A percentile compares a stretch with the other conserved stretches of the same genome.
phyloP scores from a whole-genome alignment of 2,113 vertebrate species.

The Coracopsis vasa region DNA sequence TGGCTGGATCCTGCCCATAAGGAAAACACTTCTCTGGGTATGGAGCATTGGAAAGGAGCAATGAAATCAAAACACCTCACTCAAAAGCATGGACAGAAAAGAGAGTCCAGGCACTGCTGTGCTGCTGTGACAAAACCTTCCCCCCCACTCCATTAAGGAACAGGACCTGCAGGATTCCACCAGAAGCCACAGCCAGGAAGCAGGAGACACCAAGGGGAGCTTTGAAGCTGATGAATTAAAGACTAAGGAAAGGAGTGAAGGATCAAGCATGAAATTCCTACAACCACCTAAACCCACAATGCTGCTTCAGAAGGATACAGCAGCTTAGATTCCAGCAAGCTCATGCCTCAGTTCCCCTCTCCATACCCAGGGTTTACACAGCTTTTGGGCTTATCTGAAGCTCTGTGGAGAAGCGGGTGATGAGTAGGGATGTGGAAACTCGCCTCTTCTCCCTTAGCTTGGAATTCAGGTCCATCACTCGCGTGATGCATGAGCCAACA shows the following conservation, averaged over 20 bases:
- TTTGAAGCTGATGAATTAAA: not conserved
- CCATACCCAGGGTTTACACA: not conserved
- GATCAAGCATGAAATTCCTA: fast-evolving
- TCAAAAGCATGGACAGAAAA: not conserved
- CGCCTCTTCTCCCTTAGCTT: not conserved
- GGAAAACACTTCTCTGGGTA: too few species aligned
- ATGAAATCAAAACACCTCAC: not conserved
- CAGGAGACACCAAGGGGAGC: not conserved
- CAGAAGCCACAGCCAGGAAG: not conserved
- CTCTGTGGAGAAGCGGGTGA: not conserved
- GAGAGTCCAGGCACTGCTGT: not conserved
- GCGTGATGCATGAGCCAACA: not conserved
- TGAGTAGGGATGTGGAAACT: not conserved
- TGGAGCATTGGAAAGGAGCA: not conserved
- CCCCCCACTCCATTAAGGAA: not conserved
- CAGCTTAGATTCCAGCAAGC: not conserved
- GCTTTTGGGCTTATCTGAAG: not conserved
- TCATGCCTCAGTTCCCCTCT: not conserved
- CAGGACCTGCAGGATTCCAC: not conserved
- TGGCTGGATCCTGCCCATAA: not conserved
- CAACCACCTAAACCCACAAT: not conserved
- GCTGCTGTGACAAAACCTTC: not conserved
- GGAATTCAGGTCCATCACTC: not conserved
- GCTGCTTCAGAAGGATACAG: not conserved
- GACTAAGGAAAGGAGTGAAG: not conserved